Conservation (phyloP, 2,888 invertebrate genomes). For the Pilophorus perplexus region DNA sequence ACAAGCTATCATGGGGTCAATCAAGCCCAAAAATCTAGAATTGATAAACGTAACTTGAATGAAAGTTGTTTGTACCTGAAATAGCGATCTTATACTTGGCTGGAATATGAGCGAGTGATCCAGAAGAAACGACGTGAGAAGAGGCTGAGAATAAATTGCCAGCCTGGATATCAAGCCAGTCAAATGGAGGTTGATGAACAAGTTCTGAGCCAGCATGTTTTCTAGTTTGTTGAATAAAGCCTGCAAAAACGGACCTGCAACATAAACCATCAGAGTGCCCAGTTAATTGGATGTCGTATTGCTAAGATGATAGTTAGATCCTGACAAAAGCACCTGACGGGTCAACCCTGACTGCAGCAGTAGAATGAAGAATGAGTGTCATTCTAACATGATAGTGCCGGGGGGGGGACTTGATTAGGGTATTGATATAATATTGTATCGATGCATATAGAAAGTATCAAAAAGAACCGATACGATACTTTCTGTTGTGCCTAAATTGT, state of each 20-base stretch:
- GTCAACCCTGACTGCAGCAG: no score
- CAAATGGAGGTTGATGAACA: slow-evolving; percentile 81
- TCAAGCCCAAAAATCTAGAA: no score
- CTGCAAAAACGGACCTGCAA: slow-evolving; percentile 73
- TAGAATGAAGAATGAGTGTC: no score
- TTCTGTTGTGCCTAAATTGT: no score
- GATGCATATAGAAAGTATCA: no score
- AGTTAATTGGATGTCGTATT: neutral
- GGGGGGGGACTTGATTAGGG: no score
- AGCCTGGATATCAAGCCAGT: slow-evolving; percentile 83
- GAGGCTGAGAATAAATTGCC: slow-evolving; percentile 83
- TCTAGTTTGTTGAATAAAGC: slow-evolving; percentile 78
- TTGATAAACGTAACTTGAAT: no score
- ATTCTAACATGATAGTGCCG: no score
- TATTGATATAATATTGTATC: no score
- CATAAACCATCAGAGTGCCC: neutral
- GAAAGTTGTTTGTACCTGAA: no score
- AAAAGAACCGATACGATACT: no score
- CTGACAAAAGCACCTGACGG: neutral
- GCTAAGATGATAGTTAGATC: neutral
- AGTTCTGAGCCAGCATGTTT: slow-evolving; percentile 76
- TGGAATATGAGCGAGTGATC: slow-evolving; percentile 82
- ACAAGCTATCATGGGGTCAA: no score
- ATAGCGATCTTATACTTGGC: slow-evolving; percentile 85
- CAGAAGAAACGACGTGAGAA: slow-evolving; percentile 81